Percentiles rank a stretch among this genome's conserved stretches.
Conservation (phyloP, 2,113 vertebrate genomes). For the Chamaetylas fuelleborni region DNA sequence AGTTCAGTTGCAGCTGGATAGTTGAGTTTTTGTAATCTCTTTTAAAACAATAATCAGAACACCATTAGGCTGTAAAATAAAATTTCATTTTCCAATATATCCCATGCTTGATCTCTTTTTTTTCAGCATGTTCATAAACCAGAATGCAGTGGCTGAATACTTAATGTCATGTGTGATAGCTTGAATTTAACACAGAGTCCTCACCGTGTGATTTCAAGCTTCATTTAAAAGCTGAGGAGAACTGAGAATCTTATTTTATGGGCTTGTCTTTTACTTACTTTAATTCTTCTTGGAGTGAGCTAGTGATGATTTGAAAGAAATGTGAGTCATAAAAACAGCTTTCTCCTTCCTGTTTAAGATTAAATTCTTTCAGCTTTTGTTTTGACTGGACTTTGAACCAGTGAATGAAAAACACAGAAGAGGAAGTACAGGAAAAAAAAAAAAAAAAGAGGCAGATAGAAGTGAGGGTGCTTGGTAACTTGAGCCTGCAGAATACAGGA, state of each 20-base stretch:
- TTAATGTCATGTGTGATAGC: background rate
- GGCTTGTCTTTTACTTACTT: background rate
- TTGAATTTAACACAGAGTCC: background rate
- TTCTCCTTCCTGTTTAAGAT: background rate
- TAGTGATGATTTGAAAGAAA: background rate
- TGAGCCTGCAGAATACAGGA: background rate
- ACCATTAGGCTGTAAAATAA: background rate
- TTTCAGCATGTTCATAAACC: background rate
- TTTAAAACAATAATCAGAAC: background rate
- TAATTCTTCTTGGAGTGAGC: background rate
- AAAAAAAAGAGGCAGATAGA: background rate
- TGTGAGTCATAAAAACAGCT: background rate
- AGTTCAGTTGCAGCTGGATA: background rate
- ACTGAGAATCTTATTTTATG: background rate
- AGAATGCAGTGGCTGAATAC: background rate
- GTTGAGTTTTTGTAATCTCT: background rate
- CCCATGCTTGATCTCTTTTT: background rate
- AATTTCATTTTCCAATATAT: background rate
- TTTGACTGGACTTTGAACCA: background rate
- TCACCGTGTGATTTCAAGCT: background rate
- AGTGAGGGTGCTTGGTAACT: background rate
- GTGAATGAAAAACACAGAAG: background rate
- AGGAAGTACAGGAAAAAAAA: background rate
- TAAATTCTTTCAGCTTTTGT: background rate
- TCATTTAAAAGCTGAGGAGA: conserved; percentile 17